Conservation (phyloP, 2,113 vertebrate genomes). For the Pluvialis apricaria region DNA sequence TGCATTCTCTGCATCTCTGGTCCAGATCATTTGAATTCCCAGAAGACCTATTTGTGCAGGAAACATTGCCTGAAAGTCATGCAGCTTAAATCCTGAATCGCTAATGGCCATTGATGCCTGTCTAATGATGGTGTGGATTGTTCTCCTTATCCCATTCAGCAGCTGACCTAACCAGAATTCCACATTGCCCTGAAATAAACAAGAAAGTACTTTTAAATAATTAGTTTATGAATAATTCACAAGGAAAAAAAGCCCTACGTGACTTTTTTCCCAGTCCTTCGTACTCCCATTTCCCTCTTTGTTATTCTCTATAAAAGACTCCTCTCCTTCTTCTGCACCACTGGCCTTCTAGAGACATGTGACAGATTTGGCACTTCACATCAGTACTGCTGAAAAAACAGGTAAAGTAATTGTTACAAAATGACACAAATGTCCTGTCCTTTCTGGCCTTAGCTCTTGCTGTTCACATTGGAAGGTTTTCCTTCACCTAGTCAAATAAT, state of each 20-base stretch:
- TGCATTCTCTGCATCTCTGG: slow-evolving; percentile 71
- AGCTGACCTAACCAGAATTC: slow-evolving; percentile 81
- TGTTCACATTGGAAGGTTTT: neutral
- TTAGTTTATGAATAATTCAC: slow-evolving; percentile 46
- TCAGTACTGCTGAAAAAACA: neutral
- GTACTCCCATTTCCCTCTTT: neutral
- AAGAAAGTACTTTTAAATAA: slow-evolving; percentile 28
- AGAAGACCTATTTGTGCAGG: slow-evolving; percentile 76
- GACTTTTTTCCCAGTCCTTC: neutral
- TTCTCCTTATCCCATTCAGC: slow-evolving; percentile 75
- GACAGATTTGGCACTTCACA: neutral
- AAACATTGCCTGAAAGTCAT: slow-evolving; percentile 79
- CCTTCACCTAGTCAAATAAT: neutral
- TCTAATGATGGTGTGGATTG: slow-evolving; percentile 78
- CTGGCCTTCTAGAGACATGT: neutral
- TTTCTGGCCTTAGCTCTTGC: neutral
- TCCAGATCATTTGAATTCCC: slow-evolving; percentile 77
- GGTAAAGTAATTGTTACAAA: neutral
- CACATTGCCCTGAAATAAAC: slow-evolving; percentile 77
- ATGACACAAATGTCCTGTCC: neutral
- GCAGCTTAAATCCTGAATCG: slow-evolving; percentile 72
- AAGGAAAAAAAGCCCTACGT: neutral
- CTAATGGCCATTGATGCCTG: slow-evolving; percentile 71
- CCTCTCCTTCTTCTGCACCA: neutral
- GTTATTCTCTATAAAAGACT: neutral